Evolutionary conservation across 2,113 vertebrate genomes (phyloP).

Genomic region (Poeciliopsis retropinna): DNA sequence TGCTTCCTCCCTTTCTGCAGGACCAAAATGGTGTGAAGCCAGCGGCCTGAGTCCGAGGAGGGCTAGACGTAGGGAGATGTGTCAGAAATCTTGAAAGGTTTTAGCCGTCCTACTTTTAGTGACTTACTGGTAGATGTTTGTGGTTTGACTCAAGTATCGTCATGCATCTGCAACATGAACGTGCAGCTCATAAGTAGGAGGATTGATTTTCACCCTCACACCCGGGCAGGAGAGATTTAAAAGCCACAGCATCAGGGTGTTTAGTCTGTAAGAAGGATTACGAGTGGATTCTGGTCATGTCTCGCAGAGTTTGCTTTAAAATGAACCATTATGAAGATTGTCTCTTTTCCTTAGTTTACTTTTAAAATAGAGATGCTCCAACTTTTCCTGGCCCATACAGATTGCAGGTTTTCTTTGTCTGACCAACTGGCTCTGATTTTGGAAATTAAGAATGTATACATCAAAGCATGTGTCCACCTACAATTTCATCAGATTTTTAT

Average conservation of each 20-base stretch:
- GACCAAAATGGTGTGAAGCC: constrained; percentile 51
- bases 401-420: neutral
- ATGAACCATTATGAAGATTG: neutral
- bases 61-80: constrained; percentile 13
- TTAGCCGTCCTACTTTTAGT: neutral
- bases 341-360: neutral
- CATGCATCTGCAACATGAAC: neutral
- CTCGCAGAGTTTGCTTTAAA: constrained; percentile 3
- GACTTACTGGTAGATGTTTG: neutral
- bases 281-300: constrained; percentile 46
- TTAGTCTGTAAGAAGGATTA: constrained; percentile 72
- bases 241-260: constrained; percentile 61
- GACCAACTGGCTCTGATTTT: neutral
- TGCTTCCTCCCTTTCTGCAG: constrained; percentile 69
- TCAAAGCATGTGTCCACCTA: neutral
- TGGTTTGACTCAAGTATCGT: neutral
- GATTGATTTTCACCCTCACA: constrained; percentile 50
- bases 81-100: neutral
- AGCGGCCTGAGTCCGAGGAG: constrained; percentile 39
- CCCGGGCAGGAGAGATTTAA: constrained; percentile 60
- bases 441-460: neutral
- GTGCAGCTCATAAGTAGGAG: constrained; percentile 6
- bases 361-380: neutral
- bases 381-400: neutral
- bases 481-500: neutral